Percentiles rank a stretch among this genome's conserved stretches.
phyloP scores from a whole-genome alignment of 1,140 invertebrate species.

The Diachasma alloeum region DNA sequence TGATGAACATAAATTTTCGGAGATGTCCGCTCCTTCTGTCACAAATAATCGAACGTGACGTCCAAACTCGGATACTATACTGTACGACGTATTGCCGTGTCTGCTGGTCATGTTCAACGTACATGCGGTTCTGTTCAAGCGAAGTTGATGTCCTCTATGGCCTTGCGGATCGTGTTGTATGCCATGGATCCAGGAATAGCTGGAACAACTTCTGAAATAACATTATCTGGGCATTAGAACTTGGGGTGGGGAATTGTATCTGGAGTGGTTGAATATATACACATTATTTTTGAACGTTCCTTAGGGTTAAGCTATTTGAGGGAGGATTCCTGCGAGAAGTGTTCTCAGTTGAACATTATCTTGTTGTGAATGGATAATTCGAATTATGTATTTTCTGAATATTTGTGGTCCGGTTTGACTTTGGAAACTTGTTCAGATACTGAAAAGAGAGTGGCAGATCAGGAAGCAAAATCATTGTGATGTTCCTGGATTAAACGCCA shows the following conservation, averaged over 20 bases:
- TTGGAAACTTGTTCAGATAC: no score
- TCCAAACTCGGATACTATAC: not conserved
- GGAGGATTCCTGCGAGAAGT: no score
- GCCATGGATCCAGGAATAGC: not conserved
- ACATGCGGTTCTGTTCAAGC: not conserved
- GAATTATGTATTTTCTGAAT: no score
- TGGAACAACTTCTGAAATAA: not conserved
- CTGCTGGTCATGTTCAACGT: slow-evolving; percentile 5
- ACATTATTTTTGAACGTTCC: not conserved
- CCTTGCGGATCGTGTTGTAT: not conserved
- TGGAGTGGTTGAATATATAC: not conserved
- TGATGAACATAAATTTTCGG: not conserved
- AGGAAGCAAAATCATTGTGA: no score
- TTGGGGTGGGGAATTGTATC: not conserved
- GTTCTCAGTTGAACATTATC: no score
- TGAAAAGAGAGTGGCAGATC: no score
- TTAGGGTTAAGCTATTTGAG: no score
- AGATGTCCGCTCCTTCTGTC: not conserved
- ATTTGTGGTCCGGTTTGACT: no score
- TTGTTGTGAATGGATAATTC: no score
- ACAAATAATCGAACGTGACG: slow-evolving; percentile 5
- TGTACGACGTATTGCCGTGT: not conserved
- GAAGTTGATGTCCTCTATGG: not conserved
- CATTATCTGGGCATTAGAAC: not conserved
- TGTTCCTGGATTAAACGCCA: no score